Conservation (phyloP, 1,140 invertebrate genomes). For the Drosophila paulistorum region DNA sequence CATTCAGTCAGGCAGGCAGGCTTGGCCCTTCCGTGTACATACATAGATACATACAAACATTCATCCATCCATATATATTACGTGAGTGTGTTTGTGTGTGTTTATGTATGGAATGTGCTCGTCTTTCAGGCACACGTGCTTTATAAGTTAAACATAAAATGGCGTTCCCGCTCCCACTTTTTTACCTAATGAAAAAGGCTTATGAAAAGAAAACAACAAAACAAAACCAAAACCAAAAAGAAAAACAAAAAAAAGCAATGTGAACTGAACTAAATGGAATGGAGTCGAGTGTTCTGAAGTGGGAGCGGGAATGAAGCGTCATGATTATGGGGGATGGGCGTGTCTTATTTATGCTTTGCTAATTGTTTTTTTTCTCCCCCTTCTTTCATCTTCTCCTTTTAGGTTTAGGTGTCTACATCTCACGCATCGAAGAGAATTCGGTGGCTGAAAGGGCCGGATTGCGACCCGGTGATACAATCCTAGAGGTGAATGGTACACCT, state of each 20-base stretch:
- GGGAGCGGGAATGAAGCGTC: constrained; percentile 4
- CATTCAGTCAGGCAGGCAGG: not conserved
- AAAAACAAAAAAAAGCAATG: constrained; percentile 26
- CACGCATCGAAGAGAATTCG: constrained; percentile 92
- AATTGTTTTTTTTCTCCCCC: constrained; percentile 75
- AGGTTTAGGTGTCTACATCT: constrained; percentile 94
- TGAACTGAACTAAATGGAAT: not conserved
- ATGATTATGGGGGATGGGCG: not conserved
- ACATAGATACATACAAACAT: constrained; percentile 15
- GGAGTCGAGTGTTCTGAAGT: not conserved
- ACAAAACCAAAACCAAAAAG: constrained; percentile 9
- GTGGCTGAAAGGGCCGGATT: constrained; percentile 92
- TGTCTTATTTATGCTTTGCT: constrained; percentile 56
- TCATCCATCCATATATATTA: not conserved
- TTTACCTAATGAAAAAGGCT: constrained; percentile 66
- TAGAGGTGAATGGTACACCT: constrained; percentile 94
- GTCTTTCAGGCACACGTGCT: constrained; percentile 57
- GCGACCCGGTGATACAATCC: constrained; percentile 93
- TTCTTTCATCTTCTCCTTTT: constrained; percentile 40
- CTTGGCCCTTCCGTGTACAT: constrained; percentile 24
- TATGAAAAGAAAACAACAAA: constrained; percentile 35
- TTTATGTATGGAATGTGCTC: constrained; percentile 16
- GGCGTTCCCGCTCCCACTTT: constrained; percentile 56
- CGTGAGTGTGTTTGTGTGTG: not conserved
- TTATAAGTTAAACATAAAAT: constrained; percentile 79